Evolutionary conservation across 2,797 vertebrate species (phyloP).

Genomic region (Vipera latastei): DNA sequence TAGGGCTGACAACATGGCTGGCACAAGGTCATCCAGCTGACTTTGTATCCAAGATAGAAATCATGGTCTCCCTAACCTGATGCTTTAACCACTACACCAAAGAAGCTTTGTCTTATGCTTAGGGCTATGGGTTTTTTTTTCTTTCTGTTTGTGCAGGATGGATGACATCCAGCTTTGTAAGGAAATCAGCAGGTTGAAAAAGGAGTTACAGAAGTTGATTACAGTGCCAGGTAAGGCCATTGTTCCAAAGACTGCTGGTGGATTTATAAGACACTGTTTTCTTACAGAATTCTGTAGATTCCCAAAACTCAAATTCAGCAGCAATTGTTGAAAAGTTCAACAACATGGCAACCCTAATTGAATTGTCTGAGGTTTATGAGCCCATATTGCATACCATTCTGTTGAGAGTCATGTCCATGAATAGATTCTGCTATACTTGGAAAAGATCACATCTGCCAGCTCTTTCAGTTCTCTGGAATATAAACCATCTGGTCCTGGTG

Average conservation of each 20-base stretch:
- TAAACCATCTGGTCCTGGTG: neutral
- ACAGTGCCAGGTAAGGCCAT: slow-evolving; percentile 74
- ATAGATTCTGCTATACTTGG: neutral
- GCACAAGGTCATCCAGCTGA: neutral
- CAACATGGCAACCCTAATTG: neutral
- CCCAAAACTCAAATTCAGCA: neutral
- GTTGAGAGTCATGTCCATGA: neutral
- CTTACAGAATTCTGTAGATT: neutral
- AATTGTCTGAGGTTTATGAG: neutral
- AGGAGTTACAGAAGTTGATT: slow-evolving; percentile 81
- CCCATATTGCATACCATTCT: neutral
- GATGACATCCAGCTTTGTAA: slow-evolving; percentile 89
- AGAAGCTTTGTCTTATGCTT: neutral
- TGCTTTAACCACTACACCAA: neutral
- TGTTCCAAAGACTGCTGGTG: neutral
- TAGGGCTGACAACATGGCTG: neutral
- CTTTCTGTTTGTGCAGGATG: slow-evolving; percentile 74
- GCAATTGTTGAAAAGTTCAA: neutral
- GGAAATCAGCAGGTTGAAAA: slow-evolving; percentile 85
- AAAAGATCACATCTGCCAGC: neutral
- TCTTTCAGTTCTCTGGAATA: neutral
- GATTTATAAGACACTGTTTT: neutral
- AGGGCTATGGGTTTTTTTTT: too few relatives aligned
- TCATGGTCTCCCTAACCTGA: neutral
- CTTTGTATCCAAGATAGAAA: neutral